These are phyloP conservation scores for Polydrusus tereticollis DNA, from an alignment of 2,888 invertebrate genomes.

Conservation along the genomic window DNA sequence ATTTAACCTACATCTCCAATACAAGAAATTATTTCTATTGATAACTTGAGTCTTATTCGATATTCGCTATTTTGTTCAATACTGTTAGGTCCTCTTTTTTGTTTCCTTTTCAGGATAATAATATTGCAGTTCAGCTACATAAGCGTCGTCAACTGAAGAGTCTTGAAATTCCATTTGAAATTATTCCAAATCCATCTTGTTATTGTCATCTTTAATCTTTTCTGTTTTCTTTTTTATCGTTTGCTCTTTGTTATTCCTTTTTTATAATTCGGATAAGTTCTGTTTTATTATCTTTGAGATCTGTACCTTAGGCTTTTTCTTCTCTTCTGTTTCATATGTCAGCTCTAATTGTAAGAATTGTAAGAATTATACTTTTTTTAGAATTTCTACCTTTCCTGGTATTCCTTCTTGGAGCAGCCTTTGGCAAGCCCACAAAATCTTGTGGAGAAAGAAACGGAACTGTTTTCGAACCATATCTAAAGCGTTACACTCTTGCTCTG, in stretches of 20 bases:
- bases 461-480: not conserved
- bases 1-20: too few relatives aligned
- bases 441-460: constrained; percentile 8
- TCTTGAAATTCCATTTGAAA: not conserved
- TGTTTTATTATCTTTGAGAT: not conserved
- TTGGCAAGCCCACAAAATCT: constrained; percentile 11
- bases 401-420: constrained; percentile 15
- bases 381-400: not conserved
- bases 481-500: not conserved
- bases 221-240: not conserved
- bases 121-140: constrained; percentile 6
- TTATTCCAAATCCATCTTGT: not conserved
- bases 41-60: constrained; percentile 13
- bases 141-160: constrained; percentile 23
- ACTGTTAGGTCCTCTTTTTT: not conserved
- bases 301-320: constrained; percentile 1
- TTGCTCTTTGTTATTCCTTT: not conserved
- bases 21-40: too few relatives aligned
- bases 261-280: not conserved
- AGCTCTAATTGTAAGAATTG: constrained; percentile 7
- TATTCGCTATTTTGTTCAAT: constrained; percentile 10
- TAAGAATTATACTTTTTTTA: constrained; percentile 17
- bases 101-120: not conserved
- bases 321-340: constrained; percentile 8
- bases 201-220: not conserved